These are phyloP conservation scores for Agrenia bidenticulata DNA, from an alignment of 2,888 invertebrate genomes.

Conservation along the genomic window DNA sequence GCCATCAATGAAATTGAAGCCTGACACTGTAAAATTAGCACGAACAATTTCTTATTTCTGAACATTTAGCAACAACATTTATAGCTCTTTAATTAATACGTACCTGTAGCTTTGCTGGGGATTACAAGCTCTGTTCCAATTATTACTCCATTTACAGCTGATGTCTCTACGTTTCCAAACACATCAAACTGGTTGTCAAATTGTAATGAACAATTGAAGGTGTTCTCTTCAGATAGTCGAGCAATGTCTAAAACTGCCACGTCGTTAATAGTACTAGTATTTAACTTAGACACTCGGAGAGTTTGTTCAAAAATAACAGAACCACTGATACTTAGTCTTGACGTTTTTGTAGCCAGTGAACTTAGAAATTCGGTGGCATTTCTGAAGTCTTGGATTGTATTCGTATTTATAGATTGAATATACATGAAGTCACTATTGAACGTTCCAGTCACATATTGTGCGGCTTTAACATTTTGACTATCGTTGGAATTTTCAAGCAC, in stretches of 20 bases:
- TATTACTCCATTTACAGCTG: conserved; percentile 22
- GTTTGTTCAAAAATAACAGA: conserved; percentile 14
- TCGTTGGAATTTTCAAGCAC: conserved; percentile 19
- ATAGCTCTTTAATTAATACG: neutral
- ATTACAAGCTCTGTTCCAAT: conserved; percentile 38
- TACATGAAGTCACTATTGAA: conserved; percentile 13
- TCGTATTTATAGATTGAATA: conserved; percentile 12
- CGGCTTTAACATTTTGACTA: conserved; percentile 24
- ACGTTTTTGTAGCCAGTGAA: conserved; percentile 17
- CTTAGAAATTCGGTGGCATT: conserved; percentile 18
- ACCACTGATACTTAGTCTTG: conserved; percentile 1
- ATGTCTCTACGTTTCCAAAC: conserved; percentile 6
- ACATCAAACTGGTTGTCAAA: conserved; percentile 21
- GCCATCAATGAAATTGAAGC: conserved; percentile 29
- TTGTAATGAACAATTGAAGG: conserved; percentile 30
- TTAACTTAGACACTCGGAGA: conserved; percentile 6
- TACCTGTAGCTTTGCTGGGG: conserved; percentile 35
- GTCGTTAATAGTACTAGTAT: conserved; percentile 14
- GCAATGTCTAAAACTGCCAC: conserved; percentile 31
- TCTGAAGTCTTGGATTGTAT: conserved; percentile 9
- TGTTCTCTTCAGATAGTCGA: conserved; percentile 29
- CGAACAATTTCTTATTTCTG: too few species aligned
- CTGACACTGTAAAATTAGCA: conserved; percentile 22
- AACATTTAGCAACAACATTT: neutral
- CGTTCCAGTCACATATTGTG: conserved; percentile 18